Base-by-base conservation (phyloP, 2,888 invertebrate species). In the Anagyrus pseudococci region DNA sequence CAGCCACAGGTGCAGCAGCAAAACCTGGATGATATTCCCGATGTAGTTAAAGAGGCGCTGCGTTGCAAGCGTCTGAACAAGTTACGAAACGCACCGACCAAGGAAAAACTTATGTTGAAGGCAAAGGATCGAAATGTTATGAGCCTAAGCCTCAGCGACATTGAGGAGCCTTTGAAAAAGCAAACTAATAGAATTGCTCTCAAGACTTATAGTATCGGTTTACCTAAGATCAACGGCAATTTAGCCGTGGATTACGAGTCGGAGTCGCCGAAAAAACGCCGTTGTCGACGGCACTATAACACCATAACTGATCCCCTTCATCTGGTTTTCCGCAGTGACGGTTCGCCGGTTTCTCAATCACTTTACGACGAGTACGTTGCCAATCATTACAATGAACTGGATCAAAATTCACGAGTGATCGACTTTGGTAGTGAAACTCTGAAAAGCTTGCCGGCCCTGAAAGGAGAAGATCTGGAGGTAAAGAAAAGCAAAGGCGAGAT, bases 251-350 rank as follows among this genome's bases (percentile, higher is more conserved):
- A 75, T 58, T 69, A 69, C 49, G 64, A 70, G 10, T 54, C 64
- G 8, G 66, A 73, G 41, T 70, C 70, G 3, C 77, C 81, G 0
- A 80, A 81, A 1, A 83, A 83, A 49, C 46, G 43, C 2, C 82
- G 82, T 62, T 83, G 80, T 48, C 82, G 82, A 40, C 62, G 59
- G n/a, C 84, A 84, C 59, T 87, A 85, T 26, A 86, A 88, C 75
- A 91, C 92, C 0, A 91, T 93, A 57, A 87, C 89, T 47, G 93
- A 93, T 79, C 93, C 93, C 1, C 85, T 84, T 64, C 91, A 88
- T 83, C 93, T 93, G 0, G 87, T 91, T 22, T 91, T 92, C 71
- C 87, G 89, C 73, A 85, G 85, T 63, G 89, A 92, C 69, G 92
- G 92, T 0, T 85, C 88, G 50, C 88, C 89, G 4, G 88, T 89